Conservation (phyloP, 2,113 vertebrate genomes). For the Ctenodactylus gundi region DNA sequence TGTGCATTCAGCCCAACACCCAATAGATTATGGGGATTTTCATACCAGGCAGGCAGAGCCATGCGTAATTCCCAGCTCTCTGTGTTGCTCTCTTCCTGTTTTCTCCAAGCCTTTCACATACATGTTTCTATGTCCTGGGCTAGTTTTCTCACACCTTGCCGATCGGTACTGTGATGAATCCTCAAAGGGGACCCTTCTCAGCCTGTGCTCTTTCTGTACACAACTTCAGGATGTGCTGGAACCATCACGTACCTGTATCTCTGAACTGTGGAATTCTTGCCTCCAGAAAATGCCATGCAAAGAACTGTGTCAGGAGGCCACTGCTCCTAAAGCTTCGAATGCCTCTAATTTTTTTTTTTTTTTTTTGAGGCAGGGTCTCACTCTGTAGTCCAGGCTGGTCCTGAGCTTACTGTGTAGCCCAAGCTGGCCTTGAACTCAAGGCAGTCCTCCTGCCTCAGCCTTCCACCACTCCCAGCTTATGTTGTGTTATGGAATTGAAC, state of each 20-base stretch:
- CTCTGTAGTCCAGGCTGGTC: too few species aligned
- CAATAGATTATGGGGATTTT: background rate
- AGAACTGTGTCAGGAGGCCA: background rate
- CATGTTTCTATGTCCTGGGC: background rate
- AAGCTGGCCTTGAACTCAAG: too few species aligned
- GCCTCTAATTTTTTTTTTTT: too few species aligned
- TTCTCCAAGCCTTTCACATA: background rate
- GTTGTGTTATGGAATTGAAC: too few species aligned
- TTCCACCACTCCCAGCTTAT: too few species aligned
- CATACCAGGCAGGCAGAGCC: background rate
- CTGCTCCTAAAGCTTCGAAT: background rate
- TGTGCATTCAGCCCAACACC: background rate
- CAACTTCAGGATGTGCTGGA: slow-evolving; percentile 22
- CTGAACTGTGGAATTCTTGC: background rate
- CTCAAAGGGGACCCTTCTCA: background rate
- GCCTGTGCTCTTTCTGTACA: background rate
- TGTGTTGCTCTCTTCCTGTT: background rate
- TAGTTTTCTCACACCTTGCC: background rate
- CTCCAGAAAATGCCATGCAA: background rate
- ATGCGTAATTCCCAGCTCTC: background rate
- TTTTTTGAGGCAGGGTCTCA: too few species aligned
- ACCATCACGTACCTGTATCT: background rate
- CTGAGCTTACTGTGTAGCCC: too few species aligned
- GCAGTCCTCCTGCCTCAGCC: too few species aligned
- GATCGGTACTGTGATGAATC: background rate